Evolutionary conservation across 2,888 invertebrate genomes (phyloP), one percentile per base, ranked within the genome.

Genomic region (Disparrhopalites patrizii): DNA sequence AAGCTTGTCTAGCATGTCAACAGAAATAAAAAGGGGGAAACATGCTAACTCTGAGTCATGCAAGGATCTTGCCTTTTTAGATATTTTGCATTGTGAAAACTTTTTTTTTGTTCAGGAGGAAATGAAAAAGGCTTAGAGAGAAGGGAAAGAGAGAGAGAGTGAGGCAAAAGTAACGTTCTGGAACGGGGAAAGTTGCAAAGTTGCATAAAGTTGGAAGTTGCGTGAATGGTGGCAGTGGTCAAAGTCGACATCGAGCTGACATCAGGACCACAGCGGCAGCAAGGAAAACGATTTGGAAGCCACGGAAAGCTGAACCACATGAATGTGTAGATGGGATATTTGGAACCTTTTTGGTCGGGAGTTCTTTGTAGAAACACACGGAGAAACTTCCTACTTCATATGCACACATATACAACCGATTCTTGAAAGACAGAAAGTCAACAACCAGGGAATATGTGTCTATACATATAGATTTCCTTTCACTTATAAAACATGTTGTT

Each of bases 171-270:
- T 40, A 18, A 20, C n/a, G 47, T n/a, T n/a, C 7, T 47, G 47
- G 36, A 36, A 27, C n/a, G 18, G 47, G 23, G 47, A 47, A n/a
- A 47, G 47, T 47, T 18, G 15, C 5, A 25, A 7, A 47, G 23
- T 20, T 36, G 7, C 50, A 23, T 3, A 25, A 23, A 4, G n/a
- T 23, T 23, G 20, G 15, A 31, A 15, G 18, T 28, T 31, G 20
- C 13, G 8, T n/a, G 31, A 33, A 54, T 54, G 38, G 56, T 38
- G 56, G 56, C 56, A 56, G 56, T 56, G 23, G 38, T 56, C 38
- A 10, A 33, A 36, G 56, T n/a, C 1, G 10, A 56, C 18, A 38
- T 56, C 4, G 56, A 31, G 31, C 38, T 56, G 56, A 56, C 56
- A 56, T 56, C 56, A 31, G 18, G 56, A 18, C 56, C 31, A 23